These are phyloP conservation scores for Sphenopsis melanotis DNA, from an alignment of 2,797 vertebrate genomes.

Conservation along the genomic window DNA sequence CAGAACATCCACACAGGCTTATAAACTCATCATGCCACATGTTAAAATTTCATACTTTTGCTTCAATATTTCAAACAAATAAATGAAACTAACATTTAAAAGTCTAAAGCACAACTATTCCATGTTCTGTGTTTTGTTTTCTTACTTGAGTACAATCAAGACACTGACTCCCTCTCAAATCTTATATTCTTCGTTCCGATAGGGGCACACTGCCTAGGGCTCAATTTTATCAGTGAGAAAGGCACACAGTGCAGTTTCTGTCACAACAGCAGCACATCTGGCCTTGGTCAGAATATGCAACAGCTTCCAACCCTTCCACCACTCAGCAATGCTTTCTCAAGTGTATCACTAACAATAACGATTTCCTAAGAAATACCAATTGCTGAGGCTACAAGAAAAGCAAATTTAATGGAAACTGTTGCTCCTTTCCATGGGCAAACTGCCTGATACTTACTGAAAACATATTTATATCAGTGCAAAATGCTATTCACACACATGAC, in stretches of 20 bases:
- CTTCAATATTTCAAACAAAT: neutral
- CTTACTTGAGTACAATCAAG: neutral
- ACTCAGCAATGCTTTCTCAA: neutral
- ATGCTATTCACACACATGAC: neutral
- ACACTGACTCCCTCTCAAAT: neutral
- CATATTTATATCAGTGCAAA: neutral
- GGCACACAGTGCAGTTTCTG: neutral
- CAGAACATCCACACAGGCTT: rapidly evolving
- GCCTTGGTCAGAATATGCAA: neutral
- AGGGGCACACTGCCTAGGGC: neutral
- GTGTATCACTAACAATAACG: neutral
- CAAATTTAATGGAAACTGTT: neutral
- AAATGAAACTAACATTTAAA: neutral
- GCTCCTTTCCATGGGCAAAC: neutral
- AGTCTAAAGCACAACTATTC: neutral
- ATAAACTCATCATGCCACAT: neutral
- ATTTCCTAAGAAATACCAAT: neutral
- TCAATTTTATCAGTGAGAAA: neutral
- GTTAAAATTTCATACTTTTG: neutral
- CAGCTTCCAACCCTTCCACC: neutral
- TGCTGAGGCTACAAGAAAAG: neutral
- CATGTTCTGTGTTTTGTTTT: neutral
- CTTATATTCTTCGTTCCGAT: neutral
- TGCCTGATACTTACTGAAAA: neutral
- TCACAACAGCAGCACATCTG: neutral